Conservation (phyloP, 2,797 vertebrate species). For the Eleutherodactylus coqui region DNA sequence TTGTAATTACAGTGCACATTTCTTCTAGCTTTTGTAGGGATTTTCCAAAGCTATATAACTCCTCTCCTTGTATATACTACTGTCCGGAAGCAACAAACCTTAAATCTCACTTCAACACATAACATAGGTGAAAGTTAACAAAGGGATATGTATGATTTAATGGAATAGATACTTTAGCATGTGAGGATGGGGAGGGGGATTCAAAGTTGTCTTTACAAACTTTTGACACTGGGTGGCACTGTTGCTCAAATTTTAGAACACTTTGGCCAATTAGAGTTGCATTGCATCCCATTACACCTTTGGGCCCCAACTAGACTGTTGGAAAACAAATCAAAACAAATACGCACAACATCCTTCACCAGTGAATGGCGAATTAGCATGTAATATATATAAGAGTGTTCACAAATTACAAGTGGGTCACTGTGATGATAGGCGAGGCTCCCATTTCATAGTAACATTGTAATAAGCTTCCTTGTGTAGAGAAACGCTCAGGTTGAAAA, state of each 20-base stretch:
- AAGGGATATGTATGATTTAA: background rate
- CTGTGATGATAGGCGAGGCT: conserved; percentile 60
- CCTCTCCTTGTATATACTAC: background rate
- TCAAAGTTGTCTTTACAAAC: background rate
- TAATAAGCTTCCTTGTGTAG: conserved; percentile 4
- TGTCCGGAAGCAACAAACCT: background rate
- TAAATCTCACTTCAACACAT: background rate
- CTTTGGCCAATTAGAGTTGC: conserved; percentile 59
- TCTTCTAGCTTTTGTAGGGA: too few species aligned
- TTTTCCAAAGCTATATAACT: too few species aligned
- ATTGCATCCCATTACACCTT: conserved; percentile 60
- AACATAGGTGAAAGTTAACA: background rate
- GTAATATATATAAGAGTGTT: conserved; percentile 64
- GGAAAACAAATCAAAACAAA: conserved; percentile 67
- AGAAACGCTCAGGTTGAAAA: conserved; percentile 18
- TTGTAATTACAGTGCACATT: too few species aligned
- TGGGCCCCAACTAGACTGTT: conserved; percentile 52
- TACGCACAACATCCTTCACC: conserved; percentile 68
- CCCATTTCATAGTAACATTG: conserved; percentile 66
- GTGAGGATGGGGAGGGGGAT: background rate
- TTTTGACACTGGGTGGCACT: conserved; percentile 76
- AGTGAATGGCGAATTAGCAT: conserved; percentile 70
- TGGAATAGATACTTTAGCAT: background rate
- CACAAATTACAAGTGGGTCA: conserved; percentile 59
- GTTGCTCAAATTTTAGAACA: conserved; percentile 75